A percentile compares a stretch with the other conserved stretches of the same genome.
These are phyloP conservation scores for Synanthedon myopaeformis DNA, from an alignment of 2,888 invertebrate species.

Conservation along the genomic window DNA sequence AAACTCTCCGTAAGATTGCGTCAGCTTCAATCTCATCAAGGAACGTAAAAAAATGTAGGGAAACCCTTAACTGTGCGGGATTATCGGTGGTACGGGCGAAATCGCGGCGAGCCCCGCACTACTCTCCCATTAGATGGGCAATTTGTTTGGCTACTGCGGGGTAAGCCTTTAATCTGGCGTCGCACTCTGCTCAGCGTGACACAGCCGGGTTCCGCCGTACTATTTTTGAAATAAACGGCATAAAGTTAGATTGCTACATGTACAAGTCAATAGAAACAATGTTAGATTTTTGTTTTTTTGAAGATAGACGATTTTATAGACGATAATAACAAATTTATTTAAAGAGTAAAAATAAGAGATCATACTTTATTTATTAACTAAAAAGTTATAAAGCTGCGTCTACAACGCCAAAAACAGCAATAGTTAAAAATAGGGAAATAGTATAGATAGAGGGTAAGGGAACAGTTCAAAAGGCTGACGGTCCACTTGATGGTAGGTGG, in stretches of 20 bases:
- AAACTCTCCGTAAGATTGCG: not conserved
- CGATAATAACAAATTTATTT: too few relatives aligned
- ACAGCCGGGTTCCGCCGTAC: constrained; percentile 6
- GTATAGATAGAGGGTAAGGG: too few relatives aligned
- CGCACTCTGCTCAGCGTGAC: constrained; percentile 24
- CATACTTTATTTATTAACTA: too few relatives aligned
- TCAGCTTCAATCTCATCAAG: not conserved
- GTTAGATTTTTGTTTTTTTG: too few relatives aligned
- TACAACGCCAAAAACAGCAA: too few relatives aligned
- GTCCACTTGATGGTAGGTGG: too few relatives aligned
- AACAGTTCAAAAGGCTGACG: too few relatives aligned
- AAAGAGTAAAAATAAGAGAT: too few relatives aligned
- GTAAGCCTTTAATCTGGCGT: constrained; percentile 47
- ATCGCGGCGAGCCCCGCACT: constrained; percentile 23
- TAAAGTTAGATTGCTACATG: not conserved
- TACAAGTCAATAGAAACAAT: too few relatives aligned
- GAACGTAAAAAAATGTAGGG: not conserved
- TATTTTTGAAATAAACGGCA: not conserved
- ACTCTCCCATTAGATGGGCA: constrained; percentile 46
- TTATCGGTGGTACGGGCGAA: constrained; percentile 24
- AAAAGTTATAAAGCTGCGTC: too few relatives aligned
- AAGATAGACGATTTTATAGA: too few relatives aligned
- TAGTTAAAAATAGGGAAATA: too few relatives aligned
- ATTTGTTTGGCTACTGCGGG: constrained; percentile 49
- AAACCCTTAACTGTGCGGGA: constrained; percentile 13